A percentile compares a stretch with the other conserved stretches of the same genome.
These are phyloP conservation scores for Odontophorus gujanensis DNA, from an alignment of 2,113 vertebrate species.

Conservation along the genomic window DNA sequence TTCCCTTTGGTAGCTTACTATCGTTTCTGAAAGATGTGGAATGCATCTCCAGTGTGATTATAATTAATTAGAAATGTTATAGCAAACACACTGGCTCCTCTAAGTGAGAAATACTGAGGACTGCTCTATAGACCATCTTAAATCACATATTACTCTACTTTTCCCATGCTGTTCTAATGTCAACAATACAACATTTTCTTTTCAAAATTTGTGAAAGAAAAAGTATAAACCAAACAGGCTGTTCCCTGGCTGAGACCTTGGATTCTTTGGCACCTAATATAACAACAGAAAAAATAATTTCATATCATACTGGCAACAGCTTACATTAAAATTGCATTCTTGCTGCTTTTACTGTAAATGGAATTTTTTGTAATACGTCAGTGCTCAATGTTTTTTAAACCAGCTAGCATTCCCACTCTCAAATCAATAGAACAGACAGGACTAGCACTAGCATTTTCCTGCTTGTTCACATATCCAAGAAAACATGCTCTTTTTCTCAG, in stretches of 20 bases:
- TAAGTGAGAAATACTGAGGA: neutral
- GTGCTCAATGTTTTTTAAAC: neutral
- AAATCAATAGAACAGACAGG: neutral
- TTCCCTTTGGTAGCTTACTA: neutral
- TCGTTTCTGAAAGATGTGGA: neutral
- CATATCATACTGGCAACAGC: slow-evolving; percentile 46
- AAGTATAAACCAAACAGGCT: slow-evolving; percentile 47
- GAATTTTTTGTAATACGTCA: slow-evolving; percentile 32
- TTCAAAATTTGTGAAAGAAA: slow-evolving; percentile 23
- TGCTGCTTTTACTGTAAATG: slow-evolving; percentile 23
- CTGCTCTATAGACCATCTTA: neutral
- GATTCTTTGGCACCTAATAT: slow-evolving; percentile 62
- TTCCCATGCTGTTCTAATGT: neutral
- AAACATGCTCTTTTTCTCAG: neutral
- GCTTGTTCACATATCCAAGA: neutral
- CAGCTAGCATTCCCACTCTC: neutral
- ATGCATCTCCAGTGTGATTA: neutral
- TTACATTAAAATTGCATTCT: slow-evolving; percentile 51
- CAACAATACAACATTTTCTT: neutral
- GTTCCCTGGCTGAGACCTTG: slow-evolving; percentile 55
- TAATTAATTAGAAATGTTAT: slow-evolving; percentile 8
- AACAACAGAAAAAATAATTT: slow-evolving; percentile 61
- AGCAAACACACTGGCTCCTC: neutral
- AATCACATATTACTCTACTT: slow-evolving; percentile 5
- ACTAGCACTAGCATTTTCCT: neutral